Evolutionary conservation across 2,797 vertebrate species (phyloP).

Genomic region (Ambastaia sidthimunki): DNA sequence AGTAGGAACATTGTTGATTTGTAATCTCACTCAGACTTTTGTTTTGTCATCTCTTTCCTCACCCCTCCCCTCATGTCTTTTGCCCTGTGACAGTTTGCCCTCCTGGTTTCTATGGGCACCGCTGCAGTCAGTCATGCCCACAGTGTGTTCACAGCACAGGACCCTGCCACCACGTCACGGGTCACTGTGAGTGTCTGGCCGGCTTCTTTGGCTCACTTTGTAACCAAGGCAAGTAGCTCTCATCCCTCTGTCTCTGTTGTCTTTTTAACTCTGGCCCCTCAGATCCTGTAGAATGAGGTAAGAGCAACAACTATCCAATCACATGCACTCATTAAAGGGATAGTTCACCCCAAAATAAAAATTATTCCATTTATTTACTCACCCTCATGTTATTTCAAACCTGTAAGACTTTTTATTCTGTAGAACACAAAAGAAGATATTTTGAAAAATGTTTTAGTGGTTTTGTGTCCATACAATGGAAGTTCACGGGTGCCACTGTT

Average conservation of each 20-base stretch:
- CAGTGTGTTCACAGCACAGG: conserved; percentile 93
- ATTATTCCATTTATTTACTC: no score
- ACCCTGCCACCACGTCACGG: conserved; percentile 92
- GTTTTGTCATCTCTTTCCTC: not conserved
- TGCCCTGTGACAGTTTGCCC: conserved; percentile 82
- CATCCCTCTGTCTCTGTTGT: conserved; percentile 4
- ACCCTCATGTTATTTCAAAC: no score
- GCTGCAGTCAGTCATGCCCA: conserved; percentile 91
- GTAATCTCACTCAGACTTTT: not conserved
- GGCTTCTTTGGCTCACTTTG: conserved; percentile 92
- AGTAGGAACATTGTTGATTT: not conserved
- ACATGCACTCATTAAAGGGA: no score
- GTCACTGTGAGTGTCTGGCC: conserved; percentile 91
- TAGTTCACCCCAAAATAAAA: no score
- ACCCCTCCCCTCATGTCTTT: not conserved
- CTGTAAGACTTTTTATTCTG: no score
- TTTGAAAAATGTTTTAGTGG: no score
- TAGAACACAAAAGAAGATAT: no score
- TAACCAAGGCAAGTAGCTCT: conserved; percentile 89
- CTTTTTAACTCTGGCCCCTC: not conserved
- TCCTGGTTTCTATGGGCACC: conserved; percentile 91
- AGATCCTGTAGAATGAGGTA: conserved; percentile 11
- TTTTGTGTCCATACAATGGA: no score
- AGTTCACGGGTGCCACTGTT: no score
- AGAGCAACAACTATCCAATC: not conserved